A percentile compares a stretch with the other conserved stretches of the same genome.
Evolutionary conservation across 2,888 invertebrate species (phyloP).

Genomic region (Ellobium chinense): DNA sequence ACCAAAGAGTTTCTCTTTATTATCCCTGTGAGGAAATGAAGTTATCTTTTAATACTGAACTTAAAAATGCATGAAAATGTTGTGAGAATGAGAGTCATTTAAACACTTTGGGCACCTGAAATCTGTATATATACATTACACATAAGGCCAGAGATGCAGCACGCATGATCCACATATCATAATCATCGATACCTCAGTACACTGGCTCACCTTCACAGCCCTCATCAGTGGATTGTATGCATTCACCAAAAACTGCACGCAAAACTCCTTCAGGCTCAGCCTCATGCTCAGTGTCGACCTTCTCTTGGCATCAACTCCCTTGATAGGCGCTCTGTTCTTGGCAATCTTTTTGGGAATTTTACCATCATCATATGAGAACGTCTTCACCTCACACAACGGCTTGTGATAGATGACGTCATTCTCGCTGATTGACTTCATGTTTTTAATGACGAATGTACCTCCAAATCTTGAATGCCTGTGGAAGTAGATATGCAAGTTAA

Average conservation of each 20-base stretch:
- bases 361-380: constrained; percentile 86
- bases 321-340: constrained; percentile 87
- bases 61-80: too few species aligned
- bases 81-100: too few species aligned
- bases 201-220: constrained; percentile 86
- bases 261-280: constrained; percentile 93
- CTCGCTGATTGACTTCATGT: constrained; percentile 94
- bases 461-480: constrained; percentile 94
- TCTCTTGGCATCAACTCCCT: constrained; percentile 84
- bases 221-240: constrained; percentile 96
- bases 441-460: constrained; percentile 94
- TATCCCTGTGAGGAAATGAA: too few species aligned
- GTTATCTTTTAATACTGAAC: too few species aligned
- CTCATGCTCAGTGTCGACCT: constrained; percentile 93
- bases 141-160: too few species aligned
- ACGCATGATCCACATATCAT: too few species aligned
- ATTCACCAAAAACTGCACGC: constrained; percentile 93
- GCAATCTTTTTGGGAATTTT: constrained; percentile 83
- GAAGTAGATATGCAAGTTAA: too few species aligned
- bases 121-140: too few species aligned
- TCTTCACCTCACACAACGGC: constrained; percentile 87
- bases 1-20: too few species aligned
- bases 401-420: constrained; percentile 92
- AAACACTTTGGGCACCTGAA: too few species aligned
- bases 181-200: too few species aligned